These are phyloP conservation scores for Eulemur coronatus DNA, from an alignment of 2,797 vertebrate genomes.

Conservation along the genomic window DNA sequence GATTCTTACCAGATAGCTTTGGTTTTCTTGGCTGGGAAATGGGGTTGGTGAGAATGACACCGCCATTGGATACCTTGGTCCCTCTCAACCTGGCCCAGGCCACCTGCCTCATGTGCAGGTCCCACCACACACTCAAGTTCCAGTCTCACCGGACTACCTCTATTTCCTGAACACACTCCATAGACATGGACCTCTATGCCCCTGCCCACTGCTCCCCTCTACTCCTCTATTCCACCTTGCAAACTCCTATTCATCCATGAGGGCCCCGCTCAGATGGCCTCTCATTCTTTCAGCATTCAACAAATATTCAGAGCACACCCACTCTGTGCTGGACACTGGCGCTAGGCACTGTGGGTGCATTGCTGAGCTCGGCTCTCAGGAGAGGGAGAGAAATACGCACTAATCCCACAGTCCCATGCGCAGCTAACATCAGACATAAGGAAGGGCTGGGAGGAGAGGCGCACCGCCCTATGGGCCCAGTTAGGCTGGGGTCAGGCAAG, in stretches of 20 bases:
- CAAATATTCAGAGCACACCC: not conserved
- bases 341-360: rapidly evolving
- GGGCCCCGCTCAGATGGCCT: not conserved
- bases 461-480: not conserved
- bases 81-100: not conserved
- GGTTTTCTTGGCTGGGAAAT: not conserved
- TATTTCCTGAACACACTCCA: not conserved
- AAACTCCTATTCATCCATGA: not conserved
- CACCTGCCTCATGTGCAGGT: not conserved
- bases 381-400: not conserved
- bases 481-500: not conserved
- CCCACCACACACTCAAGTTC: not conserved
- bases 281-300: not conserved
- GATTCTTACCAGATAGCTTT: not conserved
- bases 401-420: not conserved
- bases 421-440: not conserved
- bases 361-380: not conserved
- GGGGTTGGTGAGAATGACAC: not conserved
- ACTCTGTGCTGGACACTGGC: not conserved
- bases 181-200: rapidly evolving
- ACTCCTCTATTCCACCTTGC: no score
- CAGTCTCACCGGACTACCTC: not conserved
- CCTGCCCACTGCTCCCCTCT: not conserved
- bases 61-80: not conserved
- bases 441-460: not conserved